phyloP scores from a whole-genome alignment of 2,797 vertebrate genomes.

The Phyllotis vaccarum region DNA sequence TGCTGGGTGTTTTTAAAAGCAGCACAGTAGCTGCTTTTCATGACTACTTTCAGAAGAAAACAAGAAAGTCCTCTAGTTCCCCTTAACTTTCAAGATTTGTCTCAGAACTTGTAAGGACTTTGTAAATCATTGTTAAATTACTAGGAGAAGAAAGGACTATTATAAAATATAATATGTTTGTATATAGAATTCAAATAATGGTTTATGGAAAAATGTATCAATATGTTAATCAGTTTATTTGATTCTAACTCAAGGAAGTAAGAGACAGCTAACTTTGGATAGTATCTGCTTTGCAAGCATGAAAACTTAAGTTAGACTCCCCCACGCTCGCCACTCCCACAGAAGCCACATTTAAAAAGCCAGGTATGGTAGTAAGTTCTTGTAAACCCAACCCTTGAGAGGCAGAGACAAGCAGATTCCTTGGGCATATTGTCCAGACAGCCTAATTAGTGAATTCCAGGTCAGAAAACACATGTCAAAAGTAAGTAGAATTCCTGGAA shows the following conservation, averaged over 20 bases:
- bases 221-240: neutral
- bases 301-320: neutral
- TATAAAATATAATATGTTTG: neutral
- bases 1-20: constrained; percentile 20
- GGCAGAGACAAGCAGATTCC: neutral
- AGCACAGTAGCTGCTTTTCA: neutral
- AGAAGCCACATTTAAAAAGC: neutral
- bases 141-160: neutral
- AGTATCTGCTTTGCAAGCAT: neutral
- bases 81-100: constrained; percentile 48
- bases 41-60: constrained; percentile 39
- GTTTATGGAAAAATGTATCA: constrained; percentile 11
- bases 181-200: constrained; percentile 26
- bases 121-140: neutral
- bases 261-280: neutral
- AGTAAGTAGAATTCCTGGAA: neutral
- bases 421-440: neutral
- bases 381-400: neutral
- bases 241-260: neutral
- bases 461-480: neutral
- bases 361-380: neutral
- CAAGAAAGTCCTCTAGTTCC: constrained; percentile 7
- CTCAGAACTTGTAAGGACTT: constrained; percentile 17
- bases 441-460: neutral
- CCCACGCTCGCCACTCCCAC: no score